Percentiles rank a stretch among this genome's conserved stretches.
Evolutionary conservation across 2,113 vertebrate species (phyloP).

Genomic region (Lates calcarifer): DNA sequence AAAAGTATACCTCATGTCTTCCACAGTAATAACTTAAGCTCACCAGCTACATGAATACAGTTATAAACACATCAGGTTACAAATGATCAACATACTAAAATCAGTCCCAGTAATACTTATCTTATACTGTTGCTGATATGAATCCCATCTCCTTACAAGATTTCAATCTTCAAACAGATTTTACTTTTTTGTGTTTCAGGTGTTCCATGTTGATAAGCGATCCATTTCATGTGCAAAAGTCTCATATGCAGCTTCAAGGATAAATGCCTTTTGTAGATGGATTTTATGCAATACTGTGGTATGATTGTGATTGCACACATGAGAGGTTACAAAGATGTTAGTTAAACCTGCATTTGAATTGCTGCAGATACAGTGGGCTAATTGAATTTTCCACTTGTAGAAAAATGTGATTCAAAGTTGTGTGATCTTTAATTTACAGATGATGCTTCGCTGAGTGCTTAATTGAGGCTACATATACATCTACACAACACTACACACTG

Average conservation of each 20-base stretch:
- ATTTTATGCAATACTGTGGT: background rate
- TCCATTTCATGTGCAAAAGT: background rate
- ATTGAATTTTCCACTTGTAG: background rate
- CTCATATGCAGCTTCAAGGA: background rate
- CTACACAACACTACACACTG: background rate
- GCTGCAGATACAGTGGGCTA: background rate
- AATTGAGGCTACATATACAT: background rate
- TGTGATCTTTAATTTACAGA: background rate
- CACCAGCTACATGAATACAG: background rate
- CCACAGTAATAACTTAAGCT: background rate
- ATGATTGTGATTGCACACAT: background rate
- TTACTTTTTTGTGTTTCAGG: conserved; percentile 26
- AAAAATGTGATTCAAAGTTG: background rate
- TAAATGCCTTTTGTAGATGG: background rate
- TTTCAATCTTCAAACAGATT: conserved; percentile 41
- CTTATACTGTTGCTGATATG: conserved; percentile 2
- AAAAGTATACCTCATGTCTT: background rate
- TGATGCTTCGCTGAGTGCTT: accelerated
- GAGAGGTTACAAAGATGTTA: background rate
- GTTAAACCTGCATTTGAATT: background rate
- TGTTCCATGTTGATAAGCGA: conserved; percentile 9
- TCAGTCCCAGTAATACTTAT: conserved; percentile 3
- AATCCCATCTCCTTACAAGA: conserved; percentile 5
- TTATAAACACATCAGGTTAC: background rate
- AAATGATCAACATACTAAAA: conserved; percentile 19